Evolutionary conservation across 37 sponge, comb jelly and placozoan genomes (phyloP), one percentile per base, ranked within the genome.

Genomic region (Agelas oroides): DNA sequence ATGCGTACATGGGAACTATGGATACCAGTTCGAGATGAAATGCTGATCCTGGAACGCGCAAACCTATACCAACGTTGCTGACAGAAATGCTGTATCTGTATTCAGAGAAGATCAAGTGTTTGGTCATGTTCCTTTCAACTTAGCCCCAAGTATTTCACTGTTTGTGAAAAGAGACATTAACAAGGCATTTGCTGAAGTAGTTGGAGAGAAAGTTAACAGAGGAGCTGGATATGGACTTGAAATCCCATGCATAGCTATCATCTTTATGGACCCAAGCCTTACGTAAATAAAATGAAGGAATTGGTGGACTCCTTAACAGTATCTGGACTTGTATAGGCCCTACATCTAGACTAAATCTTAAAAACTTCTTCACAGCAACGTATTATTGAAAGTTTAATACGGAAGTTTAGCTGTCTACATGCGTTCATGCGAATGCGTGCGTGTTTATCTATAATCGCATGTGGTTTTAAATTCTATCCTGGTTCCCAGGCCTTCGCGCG

Each of bases 91-190:
- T 54, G 86, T 78, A 30, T 57, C 84, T 23, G 75, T 83, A 20
- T 39, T 37, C 35, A 76, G 25, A 75, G 84, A 71, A 28, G 72
- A 67, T 21, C 28, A 28, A 36, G 40, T 83, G 53, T 71, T 83
- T 1, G 84, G 84, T n/a, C 84, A 83, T 77, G 84, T 75, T 16
- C 84, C 84, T 34, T 83, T 46, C 74, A 83, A 77, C 36, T 32
- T 83, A 33, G 84, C 84, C 28, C 84, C 84, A 12, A 62, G 35
- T 23, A 30, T 83, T 27, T 70, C 70, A 23, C 54, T 14, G 24
- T 80, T 80, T 55, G 3, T 83, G 25, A 71, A 25, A 40, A 74
- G 84, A 76, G 75, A 73, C 40, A 32, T 73, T 15, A 83, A 83
- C 84, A 83, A 73, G 39, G 73, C 27, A 31, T 74, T 56, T 46